These are phyloP conservation scores for Pasiphila rectangulata DNA, from an alignment of 2,888 invertebrate genomes.

Conservation along the genomic window DNA sequence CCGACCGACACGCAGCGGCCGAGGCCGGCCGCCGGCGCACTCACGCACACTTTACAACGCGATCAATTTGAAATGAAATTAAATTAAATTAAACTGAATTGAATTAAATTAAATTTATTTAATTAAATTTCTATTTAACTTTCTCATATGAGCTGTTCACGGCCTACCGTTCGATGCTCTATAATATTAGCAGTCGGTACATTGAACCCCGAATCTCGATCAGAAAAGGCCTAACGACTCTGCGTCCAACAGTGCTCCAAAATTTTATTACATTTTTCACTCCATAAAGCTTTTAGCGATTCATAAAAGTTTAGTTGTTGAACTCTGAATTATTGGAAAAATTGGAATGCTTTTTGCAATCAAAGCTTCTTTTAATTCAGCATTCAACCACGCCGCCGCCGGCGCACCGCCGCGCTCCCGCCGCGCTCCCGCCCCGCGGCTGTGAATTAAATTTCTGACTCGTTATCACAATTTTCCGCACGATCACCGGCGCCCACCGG, in stretches of 20 bases:
- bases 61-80: no score
- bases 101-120: no score
- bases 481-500: slow-evolving; percentile 5
- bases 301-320: background rate
- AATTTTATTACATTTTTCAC: background rate
- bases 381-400: background rate
- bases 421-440: background rate
- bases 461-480: slow-evolving; percentile 11
- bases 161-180: no score
- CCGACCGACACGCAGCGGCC: no score
- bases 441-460: background rate
- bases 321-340: background rate
- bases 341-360: background rate
- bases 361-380: background rate
- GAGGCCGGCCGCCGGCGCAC: no score
- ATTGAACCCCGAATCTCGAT: no score
- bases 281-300: background rate
- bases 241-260: background rate
- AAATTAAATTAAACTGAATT: no score
- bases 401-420: background rate
- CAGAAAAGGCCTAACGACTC: no score
- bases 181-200: no score
- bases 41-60: no score
- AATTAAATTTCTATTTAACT: no score
- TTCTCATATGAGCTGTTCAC: no score